Evolutionary conservation across 1,140 invertebrate species (phyloP), one percentile per base, ranked within the genome.

Genomic region (Anastrepha obliqua): DNA sequence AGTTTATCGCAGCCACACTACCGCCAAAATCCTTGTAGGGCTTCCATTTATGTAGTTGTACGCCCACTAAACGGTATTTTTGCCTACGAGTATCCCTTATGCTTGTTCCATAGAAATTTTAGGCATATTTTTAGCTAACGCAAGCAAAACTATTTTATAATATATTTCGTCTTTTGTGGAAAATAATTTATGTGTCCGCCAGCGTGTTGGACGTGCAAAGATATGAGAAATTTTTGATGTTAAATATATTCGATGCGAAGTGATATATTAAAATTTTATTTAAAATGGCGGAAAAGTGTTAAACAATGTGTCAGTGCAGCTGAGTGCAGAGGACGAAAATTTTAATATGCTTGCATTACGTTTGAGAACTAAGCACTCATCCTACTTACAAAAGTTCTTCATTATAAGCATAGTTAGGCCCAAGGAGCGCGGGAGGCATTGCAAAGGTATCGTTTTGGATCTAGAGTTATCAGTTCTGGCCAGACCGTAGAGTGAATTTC

Each of bases 111-210:
- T 17, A 11, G 74, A 47, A 51, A 55, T 81, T 81, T 81, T 81
- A 81, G 74, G 74, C 74, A 81, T 81, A 81, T 51, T 81, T 81
- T 81, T 81, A 81, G 44, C 47, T 81, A 81, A 81, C 74, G 74
- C 74, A 81, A 81, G 74, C 74, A 81, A 81, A 81, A 81, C 5
- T 81, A 81, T 81, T 81, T 81, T 55, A 58, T 81, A 81, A 81
- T 81, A 81, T 81, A 44, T 67, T 81, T 58, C 0, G 74, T n/a
- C 44, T 81, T 64, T 67, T 81, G n/a, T 81, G 20, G 74, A 17
- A 20, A 55, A 81, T 81, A 81, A 81, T 81, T 81, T 81, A 81
- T 81, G 74, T 55, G 47, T 81, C 20, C 74, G 20, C 47, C 51
- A 29, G 47, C 74, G 47, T 47, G 74, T 81, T 81, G 74, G 55